These are phyloP conservation scores for Cotesia vestalis DNA, from an alignment of 1,140 invertebrate species.

Conservation along the genomic window DNA sequence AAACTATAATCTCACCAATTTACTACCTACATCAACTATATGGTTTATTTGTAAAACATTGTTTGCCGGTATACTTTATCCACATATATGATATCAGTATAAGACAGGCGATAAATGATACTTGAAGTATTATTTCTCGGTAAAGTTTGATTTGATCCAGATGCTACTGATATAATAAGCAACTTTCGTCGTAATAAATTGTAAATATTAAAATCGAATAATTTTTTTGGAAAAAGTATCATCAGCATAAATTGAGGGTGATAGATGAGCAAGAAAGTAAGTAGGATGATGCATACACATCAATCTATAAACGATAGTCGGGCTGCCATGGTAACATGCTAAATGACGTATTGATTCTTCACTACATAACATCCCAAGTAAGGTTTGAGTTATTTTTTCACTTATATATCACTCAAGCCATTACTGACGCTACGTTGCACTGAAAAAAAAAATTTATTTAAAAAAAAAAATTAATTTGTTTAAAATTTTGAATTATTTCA, in stretches of 20 bases:
- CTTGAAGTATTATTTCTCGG: no score
- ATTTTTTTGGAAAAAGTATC: background rate
- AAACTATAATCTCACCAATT: conserved; percentile 20
- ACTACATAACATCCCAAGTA: conserved; percentile 23
- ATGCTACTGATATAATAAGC: no score
- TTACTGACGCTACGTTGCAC: background rate
- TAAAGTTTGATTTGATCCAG: no score
- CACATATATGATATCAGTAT: background rate
- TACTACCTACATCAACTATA: conserved; percentile 2
- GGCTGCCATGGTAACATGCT: conserved; percentile 41
- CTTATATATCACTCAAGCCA: conserved; percentile 28
- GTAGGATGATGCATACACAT: background rate
- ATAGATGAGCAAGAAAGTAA: conserved; percentile 11
- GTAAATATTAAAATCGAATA: background rate
- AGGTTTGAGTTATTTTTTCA: conserved; percentile 12
- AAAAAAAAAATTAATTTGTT: conserved; percentile 33
- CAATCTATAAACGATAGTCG: conserved; percentile 22
- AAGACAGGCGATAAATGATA: no score
- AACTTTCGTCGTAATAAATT: no score
- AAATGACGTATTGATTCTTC: conserved; percentile 42
- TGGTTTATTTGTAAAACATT: no score
- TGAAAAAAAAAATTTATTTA: no score
- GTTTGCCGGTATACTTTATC: no score
- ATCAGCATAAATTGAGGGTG: background rate
- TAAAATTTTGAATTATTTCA: no score